Conservation (phyloP, 2,797 vertebrate genomes). For the Vultur gryphus region DNA sequence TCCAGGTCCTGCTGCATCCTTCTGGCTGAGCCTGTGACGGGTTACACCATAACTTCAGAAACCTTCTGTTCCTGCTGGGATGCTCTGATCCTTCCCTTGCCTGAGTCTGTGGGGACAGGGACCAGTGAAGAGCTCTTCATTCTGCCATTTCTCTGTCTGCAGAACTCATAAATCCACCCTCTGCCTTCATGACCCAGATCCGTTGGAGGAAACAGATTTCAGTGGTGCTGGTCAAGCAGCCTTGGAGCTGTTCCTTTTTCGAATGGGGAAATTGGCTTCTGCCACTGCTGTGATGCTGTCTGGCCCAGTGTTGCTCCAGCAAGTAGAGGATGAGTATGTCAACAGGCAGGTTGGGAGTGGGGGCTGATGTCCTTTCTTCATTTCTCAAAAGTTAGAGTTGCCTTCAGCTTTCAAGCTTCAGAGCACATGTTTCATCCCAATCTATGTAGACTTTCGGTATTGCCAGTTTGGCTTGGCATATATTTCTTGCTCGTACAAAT, state of each 20-base stretch:
- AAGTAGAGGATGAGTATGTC: neutral
- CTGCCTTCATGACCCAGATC: neutral
- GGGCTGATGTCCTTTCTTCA: neutral
- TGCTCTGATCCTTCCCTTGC: neutral
- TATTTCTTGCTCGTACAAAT: neutral
- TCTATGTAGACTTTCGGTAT: neutral
- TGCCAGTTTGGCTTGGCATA: neutral
- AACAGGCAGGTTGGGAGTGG: neutral
- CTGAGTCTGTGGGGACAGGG: neutral
- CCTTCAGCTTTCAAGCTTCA: neutral
- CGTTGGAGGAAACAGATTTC: neutral
- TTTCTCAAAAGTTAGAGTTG: neutral
- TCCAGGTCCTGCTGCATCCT: neutral
- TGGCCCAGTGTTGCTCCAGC: neutral
- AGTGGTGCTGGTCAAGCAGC: neutral
- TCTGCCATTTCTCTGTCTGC: neutral
- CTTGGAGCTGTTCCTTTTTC: neutral
- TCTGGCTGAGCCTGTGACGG: neutral
- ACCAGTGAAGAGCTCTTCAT: neutral
- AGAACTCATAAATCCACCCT: neutral
- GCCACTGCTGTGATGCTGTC: neutral
- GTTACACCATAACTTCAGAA: neutral
- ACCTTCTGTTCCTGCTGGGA: neutral
- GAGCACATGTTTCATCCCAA: neutral
- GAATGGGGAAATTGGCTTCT: neutral